phyloP scores from a whole-genome alignment of 2,888 invertebrate species.

The Lycaena phlaeas region DNA sequence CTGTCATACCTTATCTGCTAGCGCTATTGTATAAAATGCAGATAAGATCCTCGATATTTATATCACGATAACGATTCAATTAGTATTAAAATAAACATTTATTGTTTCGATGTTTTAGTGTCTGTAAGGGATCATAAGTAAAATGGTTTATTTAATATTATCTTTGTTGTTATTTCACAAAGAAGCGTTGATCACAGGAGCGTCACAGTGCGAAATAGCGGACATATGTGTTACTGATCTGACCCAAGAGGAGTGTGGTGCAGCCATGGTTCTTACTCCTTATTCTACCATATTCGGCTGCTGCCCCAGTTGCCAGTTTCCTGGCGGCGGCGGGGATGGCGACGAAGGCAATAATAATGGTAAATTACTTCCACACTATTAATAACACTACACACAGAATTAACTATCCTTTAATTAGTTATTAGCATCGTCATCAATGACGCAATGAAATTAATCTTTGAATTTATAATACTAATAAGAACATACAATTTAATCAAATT shows the following conservation, averaged over 20 bases:
- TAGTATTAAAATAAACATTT: constrained; percentile 27
- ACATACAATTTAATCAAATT: too few species aligned
- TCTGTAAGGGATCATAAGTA: neutral
- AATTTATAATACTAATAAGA: too few species aligned
- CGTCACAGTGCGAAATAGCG: constrained; percentile 38
- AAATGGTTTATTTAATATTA: constrained; percentile 14
- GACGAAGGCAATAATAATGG: constrained; percentile 12
- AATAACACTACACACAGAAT: neutral
- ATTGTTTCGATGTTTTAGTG: constrained; percentile 15
- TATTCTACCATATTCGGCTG: constrained; percentile 42
- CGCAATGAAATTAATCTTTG: too few species aligned
- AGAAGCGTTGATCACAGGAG: constrained; percentile 19
- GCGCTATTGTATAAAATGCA: too few species aligned
- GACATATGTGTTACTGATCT: constrained; percentile 51
- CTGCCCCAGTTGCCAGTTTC: constrained; percentile 52
- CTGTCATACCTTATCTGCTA: neutral
- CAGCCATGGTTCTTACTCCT: constrained; percentile 31
- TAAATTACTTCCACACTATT: neutral
- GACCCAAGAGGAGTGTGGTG: constrained; percentile 32
- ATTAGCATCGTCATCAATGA: too few species aligned
- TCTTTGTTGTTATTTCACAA: constrained; percentile 19
- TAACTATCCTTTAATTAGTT: too few species aligned
- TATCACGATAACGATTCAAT: constrained; percentile 30
- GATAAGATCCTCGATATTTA: constrained; percentile 24
- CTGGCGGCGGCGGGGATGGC: constrained; percentile 17